These are phyloP conservation scores for Diadegma fenestrale DNA, from an alignment of 2,888 invertebrate species.

Conservation along the genomic window DNA sequence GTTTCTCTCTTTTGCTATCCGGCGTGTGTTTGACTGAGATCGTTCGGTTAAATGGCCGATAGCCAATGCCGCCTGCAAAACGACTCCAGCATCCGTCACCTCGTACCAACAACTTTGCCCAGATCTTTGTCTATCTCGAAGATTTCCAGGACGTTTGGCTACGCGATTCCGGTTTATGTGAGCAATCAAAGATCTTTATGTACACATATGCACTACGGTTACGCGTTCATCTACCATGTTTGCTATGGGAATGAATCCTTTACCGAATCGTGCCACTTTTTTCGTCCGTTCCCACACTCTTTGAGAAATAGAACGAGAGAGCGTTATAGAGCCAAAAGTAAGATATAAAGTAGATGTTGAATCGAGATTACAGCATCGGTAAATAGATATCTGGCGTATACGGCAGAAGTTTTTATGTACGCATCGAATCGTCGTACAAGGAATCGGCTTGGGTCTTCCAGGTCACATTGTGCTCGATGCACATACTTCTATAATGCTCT, in stretches of 20 bases:
- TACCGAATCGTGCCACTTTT: slow-evolving; percentile 8
- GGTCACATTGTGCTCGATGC: slow-evolving; percentile 8
- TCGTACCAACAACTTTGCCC: not conserved
- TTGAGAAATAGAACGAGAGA: slow-evolving; percentile 18
- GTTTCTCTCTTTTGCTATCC: not conserved
- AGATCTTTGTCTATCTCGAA: slow-evolving; percentile 12
- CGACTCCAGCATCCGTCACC: slow-evolving; percentile 13
- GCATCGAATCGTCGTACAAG: slow-evolving; percentile 28
- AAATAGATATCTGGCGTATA: slow-evolving; percentile 39
- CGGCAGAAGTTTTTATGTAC: slow-evolving; percentile 15
- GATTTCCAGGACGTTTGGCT: slow-evolving; percentile 33
- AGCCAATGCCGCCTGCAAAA: slow-evolving; percentile 20
- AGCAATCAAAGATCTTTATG: slow-evolving; percentile 10
- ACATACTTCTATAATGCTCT: slow-evolving; percentile 11
- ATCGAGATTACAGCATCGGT: slow-evolving; percentile 42
- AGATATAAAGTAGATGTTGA: slow-evolving; percentile 35
- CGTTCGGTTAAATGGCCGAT: slow-evolving; percentile 28
- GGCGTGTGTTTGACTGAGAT: slow-evolving; percentile 4
- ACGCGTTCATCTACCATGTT: not conserved
- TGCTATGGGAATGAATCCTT: not conserved
- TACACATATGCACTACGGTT: not conserved
- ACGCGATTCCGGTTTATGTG: slow-evolving; percentile 12
- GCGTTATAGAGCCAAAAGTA: slow-evolving; percentile 3
- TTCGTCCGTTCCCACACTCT: not conserved
- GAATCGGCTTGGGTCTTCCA: slow-evolving; percentile 4